Evolutionary conservation across 2,888 invertebrate genomes (phyloP), one percentile per base, ranked within the genome.

Genomic region (Biston betularia): DNA sequence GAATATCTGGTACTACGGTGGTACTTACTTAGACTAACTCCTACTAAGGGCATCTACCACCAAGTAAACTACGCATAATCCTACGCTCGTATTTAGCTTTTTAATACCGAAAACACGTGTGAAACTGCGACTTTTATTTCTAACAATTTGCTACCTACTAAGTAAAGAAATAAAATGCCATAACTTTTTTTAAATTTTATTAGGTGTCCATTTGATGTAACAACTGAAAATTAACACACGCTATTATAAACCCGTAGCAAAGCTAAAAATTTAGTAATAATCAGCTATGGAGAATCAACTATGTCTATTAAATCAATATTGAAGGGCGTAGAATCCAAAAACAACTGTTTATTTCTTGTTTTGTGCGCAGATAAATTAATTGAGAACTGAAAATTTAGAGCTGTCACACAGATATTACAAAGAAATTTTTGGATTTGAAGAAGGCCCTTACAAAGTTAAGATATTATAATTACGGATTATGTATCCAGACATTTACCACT

Each of bases 221-320:
- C 88, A 90, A 92, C 88, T 81, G 86, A 89, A 90, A 89, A 86
- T 84, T 73, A 85, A 87, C 84, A 89, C 87, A 85, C 87, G 85
- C 89, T 89, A 87, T 87, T 87, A 88, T 79, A 87, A 88, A 89
- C 84, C 88, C 84, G 90, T 92, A 93, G 92, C 92, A 92, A 93
- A 92, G 92, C 92, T 92, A 92, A 86, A 82, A 80, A 77, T 81
- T 77, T 83, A 78, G 71, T 81, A 78, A 83, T 83, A 87, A 88
- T 78, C 81, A 75, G 82, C 84, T 87, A 87, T 86, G 78, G 82
- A 83, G 74, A 75, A 79, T 81, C 76, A 74, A 75, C 65, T 78
- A 79, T 79, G 56, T 58, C 67, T 55, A 76, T 74, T 65, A 75
- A 75, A 70, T 73, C 71, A 75, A 78, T 69, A 67, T 73, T 78